These are phyloP conservation scores for Sarcophaga caerulescens DNA, from an alignment of 2,888 invertebrate species.

Conservation along the genomic window DNA sequence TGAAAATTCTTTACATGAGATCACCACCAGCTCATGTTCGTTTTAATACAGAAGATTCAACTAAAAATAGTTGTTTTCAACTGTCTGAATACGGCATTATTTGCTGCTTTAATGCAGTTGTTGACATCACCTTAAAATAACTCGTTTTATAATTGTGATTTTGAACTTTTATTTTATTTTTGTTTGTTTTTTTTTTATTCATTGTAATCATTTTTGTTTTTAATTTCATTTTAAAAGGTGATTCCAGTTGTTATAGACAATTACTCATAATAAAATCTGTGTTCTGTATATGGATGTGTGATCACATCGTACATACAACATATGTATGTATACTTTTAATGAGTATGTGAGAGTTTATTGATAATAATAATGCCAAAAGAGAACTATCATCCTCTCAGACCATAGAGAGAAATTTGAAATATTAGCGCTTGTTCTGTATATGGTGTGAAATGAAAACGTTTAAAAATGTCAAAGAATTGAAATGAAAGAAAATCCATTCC, in stretches of 20 bases:
- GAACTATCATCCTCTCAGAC: no score
- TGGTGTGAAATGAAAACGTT: no score
- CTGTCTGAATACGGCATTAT: background rate
- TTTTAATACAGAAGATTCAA: background rate
- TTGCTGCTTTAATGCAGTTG: slow-evolving; percentile 39
- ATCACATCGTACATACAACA: no score
- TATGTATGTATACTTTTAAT: no score
- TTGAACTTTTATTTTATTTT: slow-evolving; percentile 46
- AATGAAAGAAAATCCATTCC: no score
- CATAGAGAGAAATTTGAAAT: no score
- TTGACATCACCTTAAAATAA: slow-evolving; percentile 39
- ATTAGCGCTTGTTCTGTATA: no score
- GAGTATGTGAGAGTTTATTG: no score
- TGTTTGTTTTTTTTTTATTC: slow-evolving; percentile 8
- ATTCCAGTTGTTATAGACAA: slow-evolving; percentile 42
- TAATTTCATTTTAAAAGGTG: slow-evolving; percentile 40
- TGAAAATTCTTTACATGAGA: slow-evolving; percentile 14
- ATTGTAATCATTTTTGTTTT: background rate
- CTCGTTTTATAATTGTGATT: slow-evolving; percentile 39
- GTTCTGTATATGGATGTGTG: background rate
- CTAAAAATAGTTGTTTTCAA: slow-evolving; percentile 11
- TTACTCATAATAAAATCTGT: background rate
- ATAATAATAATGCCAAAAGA: no score
- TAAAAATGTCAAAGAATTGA: no score
- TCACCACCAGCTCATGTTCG: slow-evolving; percentile 19